A percentile compares a stretch with the other conserved stretches of the same genome.
Conservation (phyloP, 2,113 vertebrate species). For the Gambusia holbrooki region DNA sequence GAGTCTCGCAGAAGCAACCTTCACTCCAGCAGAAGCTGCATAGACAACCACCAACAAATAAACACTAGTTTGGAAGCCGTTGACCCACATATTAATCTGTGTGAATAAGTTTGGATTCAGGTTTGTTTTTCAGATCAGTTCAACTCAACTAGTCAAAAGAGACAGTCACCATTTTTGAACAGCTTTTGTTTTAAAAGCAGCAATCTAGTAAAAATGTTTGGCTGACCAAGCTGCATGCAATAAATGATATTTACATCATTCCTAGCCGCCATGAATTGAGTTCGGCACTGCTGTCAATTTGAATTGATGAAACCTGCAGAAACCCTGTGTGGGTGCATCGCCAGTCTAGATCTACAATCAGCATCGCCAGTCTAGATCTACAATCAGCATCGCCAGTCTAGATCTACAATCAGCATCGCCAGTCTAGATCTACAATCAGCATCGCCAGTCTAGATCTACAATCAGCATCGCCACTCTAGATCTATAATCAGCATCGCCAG, state of each 20-base stretch:
- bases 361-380: too few relatives aligned
- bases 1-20: conserved; percentile 89
- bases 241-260: too few relatives aligned
- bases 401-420: not conserved
- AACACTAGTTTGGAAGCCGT: not conserved
- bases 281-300: too few relatives aligned
- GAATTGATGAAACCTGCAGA: too few relatives aligned
- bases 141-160: not conserved
- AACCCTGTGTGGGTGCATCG: too few relatives aligned
- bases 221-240: too few relatives aligned
- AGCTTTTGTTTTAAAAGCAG: not conserved
- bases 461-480: too few relatives aligned
- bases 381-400: too few relatives aligned
- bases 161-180: not conserved
- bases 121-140: not conserved
- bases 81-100: not conserved
- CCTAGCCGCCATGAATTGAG: too few relatives aligned
- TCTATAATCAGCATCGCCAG: too few relatives aligned
- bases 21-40: conserved; percentile 88
- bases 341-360: not conserved
- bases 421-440: too few relatives aligned
- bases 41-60: conserved; percentile 67
- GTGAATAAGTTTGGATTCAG: not conserved
- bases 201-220: not conserved
- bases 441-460: too few relatives aligned